Percentiles rank a stretch among this genome's conserved stretches.
Conservation (phyloP, 2,888 invertebrate genomes). For the Pycnomerus fuliginosus region DNA sequence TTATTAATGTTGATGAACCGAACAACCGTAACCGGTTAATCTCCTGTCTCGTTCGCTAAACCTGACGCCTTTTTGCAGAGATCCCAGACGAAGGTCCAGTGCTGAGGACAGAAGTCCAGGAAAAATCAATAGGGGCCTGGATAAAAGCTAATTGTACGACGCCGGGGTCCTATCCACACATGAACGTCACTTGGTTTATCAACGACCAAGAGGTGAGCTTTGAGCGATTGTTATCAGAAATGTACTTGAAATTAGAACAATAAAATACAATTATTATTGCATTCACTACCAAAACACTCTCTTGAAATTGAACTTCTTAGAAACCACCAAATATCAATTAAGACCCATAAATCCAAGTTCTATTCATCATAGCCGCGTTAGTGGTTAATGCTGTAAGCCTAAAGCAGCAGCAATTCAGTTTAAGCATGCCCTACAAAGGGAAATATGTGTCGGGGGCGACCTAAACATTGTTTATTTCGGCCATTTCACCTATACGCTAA, state of each 20-base stretch:
- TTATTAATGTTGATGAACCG: conserved; percentile 33
- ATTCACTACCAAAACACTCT: no score
- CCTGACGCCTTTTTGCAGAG: conserved; percentile 44
- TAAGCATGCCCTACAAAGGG: no score
- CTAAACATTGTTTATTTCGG: conserved; percentile 18
- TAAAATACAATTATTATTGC: no score
- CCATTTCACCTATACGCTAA: conserved; percentile 21
- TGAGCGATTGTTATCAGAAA: not conserved
- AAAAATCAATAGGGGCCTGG: conserved; percentile 55
- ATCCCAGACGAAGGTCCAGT: conserved; percentile 57
- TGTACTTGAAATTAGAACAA: no score
- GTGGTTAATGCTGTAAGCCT: no score
- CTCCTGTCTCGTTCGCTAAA: not conserved
- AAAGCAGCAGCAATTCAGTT: no score
- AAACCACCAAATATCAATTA: no score
- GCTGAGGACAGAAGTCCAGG: conserved; percentile 56
- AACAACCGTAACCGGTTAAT: no score
- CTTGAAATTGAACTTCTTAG: no score
- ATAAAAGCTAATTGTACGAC: conserved; percentile 59
- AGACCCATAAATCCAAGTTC: no score
- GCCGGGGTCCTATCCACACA: conserved; percentile 58
- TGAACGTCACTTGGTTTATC: conserved; percentile 59
- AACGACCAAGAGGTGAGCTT: conserved; percentile 56
- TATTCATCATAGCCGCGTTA: no score
- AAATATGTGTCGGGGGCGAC: conserved; percentile 19